Percentiles rank a stretch among this genome's conserved stretches.
Evolutionary conservation across 2,797 vertebrate genomes (phyloP).

Genomic region (Ctenosaura bakeri): DNA sequence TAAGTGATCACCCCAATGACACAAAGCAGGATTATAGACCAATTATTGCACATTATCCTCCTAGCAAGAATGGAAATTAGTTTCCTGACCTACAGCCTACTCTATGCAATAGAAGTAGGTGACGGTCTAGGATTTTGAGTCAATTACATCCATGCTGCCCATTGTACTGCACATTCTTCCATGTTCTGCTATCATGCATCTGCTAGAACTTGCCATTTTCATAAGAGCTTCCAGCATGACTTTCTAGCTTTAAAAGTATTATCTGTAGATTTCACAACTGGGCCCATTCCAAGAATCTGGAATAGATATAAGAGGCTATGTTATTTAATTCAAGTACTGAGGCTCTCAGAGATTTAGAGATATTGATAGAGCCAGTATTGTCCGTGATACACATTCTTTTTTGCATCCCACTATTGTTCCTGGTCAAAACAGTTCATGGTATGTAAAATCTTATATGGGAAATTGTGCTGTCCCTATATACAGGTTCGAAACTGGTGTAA

Average conservation of each 20-base stretch:
- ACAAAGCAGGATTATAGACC: neutral
- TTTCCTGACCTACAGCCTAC: neutral
- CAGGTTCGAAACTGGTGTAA: neutral
- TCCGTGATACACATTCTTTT: neutral
- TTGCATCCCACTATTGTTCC: neutral
- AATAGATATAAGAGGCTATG: neutral
- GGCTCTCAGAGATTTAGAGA: neutral
- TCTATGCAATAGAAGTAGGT: neutral
- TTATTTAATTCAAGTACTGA: neutral
- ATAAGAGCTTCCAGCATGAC: neutral
- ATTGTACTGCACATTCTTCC: too few species aligned
- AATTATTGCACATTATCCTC: neutral
- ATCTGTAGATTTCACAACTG: neutral
- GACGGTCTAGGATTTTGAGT: neutral
- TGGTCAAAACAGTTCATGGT: neutral
- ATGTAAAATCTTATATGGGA: neutral
- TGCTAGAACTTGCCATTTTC: neutral
- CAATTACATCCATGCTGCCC: neutral
- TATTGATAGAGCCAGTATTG: neutral
- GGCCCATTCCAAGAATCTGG: neutral
- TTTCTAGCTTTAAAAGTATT: neutral
- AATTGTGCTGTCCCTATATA: neutral
- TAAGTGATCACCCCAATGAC: neutral
- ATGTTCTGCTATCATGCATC: neutral
- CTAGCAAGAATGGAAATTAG: neutral